These are phyloP conservation scores for Callospermophilus lateralis DNA, from an alignment of 2,113 vertebrate species.

Conservation along the genomic window DNA sequence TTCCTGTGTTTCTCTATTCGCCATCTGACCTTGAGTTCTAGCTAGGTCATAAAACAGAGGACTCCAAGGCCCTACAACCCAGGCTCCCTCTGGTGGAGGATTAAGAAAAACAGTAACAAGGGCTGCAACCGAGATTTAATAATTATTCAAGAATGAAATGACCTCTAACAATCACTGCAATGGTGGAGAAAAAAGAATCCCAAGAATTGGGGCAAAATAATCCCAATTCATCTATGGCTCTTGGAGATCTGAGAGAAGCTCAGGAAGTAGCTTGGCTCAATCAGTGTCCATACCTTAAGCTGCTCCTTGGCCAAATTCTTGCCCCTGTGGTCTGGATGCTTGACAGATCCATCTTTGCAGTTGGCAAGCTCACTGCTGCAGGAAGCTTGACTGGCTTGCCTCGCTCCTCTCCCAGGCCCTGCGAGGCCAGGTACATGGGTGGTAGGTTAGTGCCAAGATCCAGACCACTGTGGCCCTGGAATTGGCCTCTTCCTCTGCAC, in stretches of 20 bases:
- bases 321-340: neutral
- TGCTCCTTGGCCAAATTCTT: neutral
- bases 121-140: slow-evolving; percentile 71
- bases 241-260: neutral
- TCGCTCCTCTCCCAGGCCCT: neutral
- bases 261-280: slow-evolving; percentile 38
- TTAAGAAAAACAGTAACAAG: slow-evolving; percentile 64
- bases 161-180: slow-evolving; percentile 46
- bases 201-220: slow-evolving; percentile 37
- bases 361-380: neutral
- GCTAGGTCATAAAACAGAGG: neutral
- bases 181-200: neutral
- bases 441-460: neutral
- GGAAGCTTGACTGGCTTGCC: neutral
- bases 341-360: neutral
- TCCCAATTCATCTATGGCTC: slow-evolving; percentile 52
- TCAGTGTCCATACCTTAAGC: neutral
- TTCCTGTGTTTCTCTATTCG: neutral
- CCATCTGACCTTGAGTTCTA: neutral
- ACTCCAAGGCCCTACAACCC: neutral
- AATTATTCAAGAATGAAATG: slow-evolving; percentile 40
- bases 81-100: slow-evolving; percentile 63
- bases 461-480: neutral
- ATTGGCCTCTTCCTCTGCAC: neutral
- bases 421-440: neutral